A percentile compares a stretch with the other conserved stretches of the same genome.
These are phyloP conservation scores for Phoeniculus purpureus DNA, from an alignment of 2,797 vertebrate species.

Conservation along the genomic window DNA sequence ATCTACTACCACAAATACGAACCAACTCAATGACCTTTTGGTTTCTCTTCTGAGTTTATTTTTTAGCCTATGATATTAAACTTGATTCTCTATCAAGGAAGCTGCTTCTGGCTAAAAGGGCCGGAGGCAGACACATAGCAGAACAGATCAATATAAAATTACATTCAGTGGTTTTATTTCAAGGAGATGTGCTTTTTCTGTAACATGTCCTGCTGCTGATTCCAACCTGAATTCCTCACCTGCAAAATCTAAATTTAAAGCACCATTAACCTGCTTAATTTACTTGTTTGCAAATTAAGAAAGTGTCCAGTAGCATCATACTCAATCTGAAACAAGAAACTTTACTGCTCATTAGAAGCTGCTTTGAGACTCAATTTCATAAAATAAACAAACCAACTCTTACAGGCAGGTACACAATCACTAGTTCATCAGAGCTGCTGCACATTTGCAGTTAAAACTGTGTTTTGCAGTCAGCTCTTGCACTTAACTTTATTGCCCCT, in stretches of 20 bases:
- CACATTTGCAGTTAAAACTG: background rate
- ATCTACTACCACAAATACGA: background rate
- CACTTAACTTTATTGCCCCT: background rate
- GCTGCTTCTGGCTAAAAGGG: background rate
- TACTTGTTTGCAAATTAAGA: slow-evolving; percentile 24
- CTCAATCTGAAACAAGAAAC: background rate
- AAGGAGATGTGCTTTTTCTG: background rate
- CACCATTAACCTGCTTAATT: background rate
- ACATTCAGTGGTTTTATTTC: fast-evolving
- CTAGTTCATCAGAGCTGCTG: slow-evolving; percentile 19
- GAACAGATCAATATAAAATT: background rate
- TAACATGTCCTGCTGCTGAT: fast-evolving
- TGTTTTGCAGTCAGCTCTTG: background rate
- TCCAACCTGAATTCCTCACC: background rate
- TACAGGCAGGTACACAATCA: slow-evolving; percentile 9
- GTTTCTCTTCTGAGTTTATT: background rate
- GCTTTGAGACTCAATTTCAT: slow-evolving; percentile 3
- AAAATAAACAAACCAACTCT: slow-evolving; percentile 45
- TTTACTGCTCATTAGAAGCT: slow-evolving; percentile 15
- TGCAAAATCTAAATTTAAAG: background rate
- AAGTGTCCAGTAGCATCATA: background rate
- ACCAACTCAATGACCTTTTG: background rate
- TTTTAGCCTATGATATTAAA: background rate
- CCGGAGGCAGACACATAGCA: background rate
- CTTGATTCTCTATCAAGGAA: background rate